phyloP scores from a whole-genome alignment of 2,797 vertebrate genomes.

The Potorous gilbertii region DNA sequence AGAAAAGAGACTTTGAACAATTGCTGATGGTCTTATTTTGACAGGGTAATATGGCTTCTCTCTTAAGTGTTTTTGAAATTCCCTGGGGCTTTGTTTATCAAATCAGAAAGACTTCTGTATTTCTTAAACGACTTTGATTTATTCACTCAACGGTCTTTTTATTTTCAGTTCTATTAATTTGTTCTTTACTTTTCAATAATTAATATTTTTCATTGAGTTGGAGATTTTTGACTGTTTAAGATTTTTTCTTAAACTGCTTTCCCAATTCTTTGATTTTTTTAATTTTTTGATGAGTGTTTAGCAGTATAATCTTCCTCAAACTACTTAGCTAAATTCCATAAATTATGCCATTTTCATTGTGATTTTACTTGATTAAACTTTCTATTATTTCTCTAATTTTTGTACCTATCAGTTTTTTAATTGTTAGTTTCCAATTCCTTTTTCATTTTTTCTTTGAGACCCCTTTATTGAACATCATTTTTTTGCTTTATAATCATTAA shows the following conservation, averaged over 20 bases:
- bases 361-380: background rate
- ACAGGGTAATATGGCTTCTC: no score
- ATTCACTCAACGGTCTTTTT: background rate
- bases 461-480: background rate
- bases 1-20: no score
- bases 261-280: background rate
- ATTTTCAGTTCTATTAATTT: background rate
- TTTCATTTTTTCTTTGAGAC: background rate
- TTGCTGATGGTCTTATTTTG: no score
- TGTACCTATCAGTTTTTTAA: background rate
- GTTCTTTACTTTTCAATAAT: background rate
- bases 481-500: background rate
- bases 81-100: background rate
- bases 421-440: background rate
- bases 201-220: background rate
- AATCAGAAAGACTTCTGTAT: background rate
- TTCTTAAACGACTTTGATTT: background rate
- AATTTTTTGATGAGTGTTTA: background rate
- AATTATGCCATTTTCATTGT: background rate
- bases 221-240: background rate
- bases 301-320: background rate
- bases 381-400: background rate
- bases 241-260: background rate
- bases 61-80: no score
- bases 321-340: background rate